phyloP scores from a whole-genome alignment of 2,888 invertebrate genomes.

The Caenorhabditis macrosperma region DNA sequence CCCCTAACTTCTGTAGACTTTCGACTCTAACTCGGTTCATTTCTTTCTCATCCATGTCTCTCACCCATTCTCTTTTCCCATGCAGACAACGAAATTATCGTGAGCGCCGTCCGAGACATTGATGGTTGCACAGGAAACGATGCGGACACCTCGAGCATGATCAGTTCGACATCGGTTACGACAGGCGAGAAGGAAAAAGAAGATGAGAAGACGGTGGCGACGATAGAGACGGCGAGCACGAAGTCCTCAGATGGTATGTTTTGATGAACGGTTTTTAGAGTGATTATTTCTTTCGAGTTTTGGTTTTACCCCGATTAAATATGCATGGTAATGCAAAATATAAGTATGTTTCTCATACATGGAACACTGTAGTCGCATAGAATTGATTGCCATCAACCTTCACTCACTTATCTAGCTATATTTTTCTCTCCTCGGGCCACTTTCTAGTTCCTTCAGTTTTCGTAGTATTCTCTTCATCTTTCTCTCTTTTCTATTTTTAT shows the following conservation, averaged over 20 bases:
- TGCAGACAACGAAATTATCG: constrained; percentile 47
- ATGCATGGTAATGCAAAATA: no score
- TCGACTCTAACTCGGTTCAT: constrained; percentile 16
- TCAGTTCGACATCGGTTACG: constrained; percentile 23
- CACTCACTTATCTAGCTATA: no score
- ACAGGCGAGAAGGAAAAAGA: constrained; percentile 31
- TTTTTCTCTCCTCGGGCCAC: not conserved
- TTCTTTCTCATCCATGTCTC: constrained; percentile 8
- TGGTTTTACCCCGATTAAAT: constrained; percentile 1
- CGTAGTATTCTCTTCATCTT: constrained; percentile 5
- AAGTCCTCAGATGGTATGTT: not conserved
- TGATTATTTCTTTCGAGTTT: not conserved
- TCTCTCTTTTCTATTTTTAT: constrained; percentile 1
- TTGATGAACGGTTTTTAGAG: constrained; percentile 6
- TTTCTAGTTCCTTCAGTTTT: constrained; percentile 8
- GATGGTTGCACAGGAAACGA: constrained; percentile 12
- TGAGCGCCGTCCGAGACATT: constrained; percentile 52
- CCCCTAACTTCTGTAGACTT: not conserved
- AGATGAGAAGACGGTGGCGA: not conserved
- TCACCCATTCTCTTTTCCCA: not conserved
- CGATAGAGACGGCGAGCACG: not conserved
- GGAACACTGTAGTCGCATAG: no score
- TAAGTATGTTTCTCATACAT: no score
- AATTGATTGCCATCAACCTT: no score
- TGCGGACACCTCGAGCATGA: constrained; percentile 40